Evolutionary conservation across 2,888 invertebrate species (phyloP).

Genomic region (Cataglyphis albicans): DNA sequence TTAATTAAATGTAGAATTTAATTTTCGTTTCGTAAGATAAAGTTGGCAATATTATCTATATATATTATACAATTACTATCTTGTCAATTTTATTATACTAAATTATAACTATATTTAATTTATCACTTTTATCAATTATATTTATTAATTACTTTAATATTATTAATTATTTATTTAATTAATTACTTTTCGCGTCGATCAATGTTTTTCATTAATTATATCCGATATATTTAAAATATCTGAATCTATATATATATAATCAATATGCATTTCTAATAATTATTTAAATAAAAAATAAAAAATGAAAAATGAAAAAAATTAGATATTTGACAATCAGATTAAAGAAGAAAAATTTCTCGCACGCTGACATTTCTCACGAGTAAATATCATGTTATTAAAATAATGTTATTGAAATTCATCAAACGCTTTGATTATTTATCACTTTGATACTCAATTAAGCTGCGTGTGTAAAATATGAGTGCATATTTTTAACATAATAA

Average conservation of each 20-base stretch:
- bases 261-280: neutral
- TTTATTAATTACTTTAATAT: too few relatives aligned
- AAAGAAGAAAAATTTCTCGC: neutral
- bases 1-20: neutral
- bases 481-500: neutral
- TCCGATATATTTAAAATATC: neutral
- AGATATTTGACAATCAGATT: neutral
- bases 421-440: neutral
- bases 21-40: neutral
- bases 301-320: neutral
- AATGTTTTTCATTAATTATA: neutral
- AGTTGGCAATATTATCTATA: neutral
- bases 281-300: neutral
- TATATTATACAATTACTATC: neutral
- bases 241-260: neutral
- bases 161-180: neutral
- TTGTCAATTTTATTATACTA: neutral
- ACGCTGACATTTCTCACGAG: neutral
- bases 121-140: too few relatives aligned
- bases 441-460: slow-evolving; percentile 20
- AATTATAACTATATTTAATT: neutral
- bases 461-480: slow-evolving; percentile 6
- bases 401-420: neutral
- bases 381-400: neutral
- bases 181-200: neutral